Evolutionary conservation across 2,797 vertebrate genomes (phyloP).

Genomic region (Cuculus canorus): DNA sequence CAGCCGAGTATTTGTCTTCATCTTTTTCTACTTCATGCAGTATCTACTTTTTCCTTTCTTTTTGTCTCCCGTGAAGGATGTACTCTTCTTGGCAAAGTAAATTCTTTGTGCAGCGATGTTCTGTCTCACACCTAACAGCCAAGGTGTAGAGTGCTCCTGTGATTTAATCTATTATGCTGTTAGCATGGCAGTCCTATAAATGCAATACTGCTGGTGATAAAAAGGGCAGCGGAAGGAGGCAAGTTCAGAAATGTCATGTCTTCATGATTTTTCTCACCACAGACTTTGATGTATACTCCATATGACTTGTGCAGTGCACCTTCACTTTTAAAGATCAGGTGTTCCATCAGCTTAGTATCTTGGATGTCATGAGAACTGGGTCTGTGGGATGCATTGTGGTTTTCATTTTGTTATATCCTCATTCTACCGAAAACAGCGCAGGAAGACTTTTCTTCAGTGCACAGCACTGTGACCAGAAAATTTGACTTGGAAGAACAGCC

Average conservation of each 20-base stretch:
- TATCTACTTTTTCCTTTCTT: background rate
- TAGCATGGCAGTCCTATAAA: slow-evolving; percentile 15
- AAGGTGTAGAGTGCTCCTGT: background rate
- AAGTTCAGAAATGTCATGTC: slow-evolving; percentile 65
- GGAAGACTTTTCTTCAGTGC: background rate
- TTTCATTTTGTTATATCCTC: background rate
- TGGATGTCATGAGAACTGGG: background rate
- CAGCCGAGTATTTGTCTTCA: background rate
- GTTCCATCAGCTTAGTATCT: slow-evolving; percentile 14
- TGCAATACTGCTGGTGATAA: background rate
- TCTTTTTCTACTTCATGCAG: background rate
- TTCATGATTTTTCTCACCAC: slow-evolving; percentile 55
- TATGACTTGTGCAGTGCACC: slow-evolving; percentile 35
- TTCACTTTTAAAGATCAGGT: slow-evolving; percentile 58
- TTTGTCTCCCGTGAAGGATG: background rate
- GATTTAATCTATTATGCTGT: slow-evolving; percentile 19
- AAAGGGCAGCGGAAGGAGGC: slow-evolving; percentile 53
- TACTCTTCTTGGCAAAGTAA: background rate
- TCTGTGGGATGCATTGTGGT: background rate
- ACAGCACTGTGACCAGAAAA: background rate
- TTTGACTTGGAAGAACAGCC: background rate
- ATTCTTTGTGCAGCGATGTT: background rate
- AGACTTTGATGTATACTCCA: slow-evolving; percentile 53
- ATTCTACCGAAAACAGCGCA: background rate
- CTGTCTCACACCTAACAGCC: background rate